Evolutionary conservation across 1,140 invertebrate species (phyloP).

Genomic region (Patella vulgata): DNA sequence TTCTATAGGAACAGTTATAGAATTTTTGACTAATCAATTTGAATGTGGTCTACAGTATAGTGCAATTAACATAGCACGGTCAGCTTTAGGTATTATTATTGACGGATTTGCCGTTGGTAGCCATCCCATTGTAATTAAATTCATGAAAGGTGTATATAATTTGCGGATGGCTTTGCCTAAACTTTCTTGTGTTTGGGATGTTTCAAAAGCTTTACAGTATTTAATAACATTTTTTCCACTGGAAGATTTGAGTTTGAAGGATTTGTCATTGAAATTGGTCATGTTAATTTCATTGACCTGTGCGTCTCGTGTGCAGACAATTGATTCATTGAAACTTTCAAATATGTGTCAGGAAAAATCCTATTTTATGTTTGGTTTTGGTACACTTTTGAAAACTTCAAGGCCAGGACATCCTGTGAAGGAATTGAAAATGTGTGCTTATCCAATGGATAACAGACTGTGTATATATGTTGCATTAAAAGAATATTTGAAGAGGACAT

Average conservation of each 20-base stretch:
- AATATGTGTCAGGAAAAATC: constrained; percentile 3
- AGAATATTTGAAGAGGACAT: too few species aligned
- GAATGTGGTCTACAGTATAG: constrained; percentile 21
- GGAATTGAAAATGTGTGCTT: constrained; percentile 5
- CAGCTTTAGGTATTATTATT: constrained; percentile 15
- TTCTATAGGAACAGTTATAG: constrained; percentile 9
- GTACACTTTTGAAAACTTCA: constrained; percentile 14
- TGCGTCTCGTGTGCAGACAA: constrained; percentile 18
- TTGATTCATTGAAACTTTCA: constrained; percentile 13
- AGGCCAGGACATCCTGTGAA: constrained; percentile 12
- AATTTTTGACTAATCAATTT: constrained; percentile 18
- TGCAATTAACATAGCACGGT: constrained; percentile 23
- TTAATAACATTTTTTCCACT: constrained; percentile 9
- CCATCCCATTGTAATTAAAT: constrained; percentile 15
- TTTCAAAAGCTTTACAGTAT: constrained; percentile 16
- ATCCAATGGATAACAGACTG: constrained; percentile 12
- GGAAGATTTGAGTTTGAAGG: constrained; percentile 7
- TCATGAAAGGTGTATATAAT: constrained; percentile 24
- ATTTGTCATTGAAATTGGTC: constrained; percentile 17
- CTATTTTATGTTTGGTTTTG: constrained; percentile 10
- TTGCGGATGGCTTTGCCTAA: constrained; percentile 13
- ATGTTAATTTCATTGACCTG: constrained; percentile 17
- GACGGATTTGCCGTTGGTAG: constrained; percentile 6
- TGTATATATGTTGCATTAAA: constrained; percentile 16
- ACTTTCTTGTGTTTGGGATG: constrained; percentile 21